Evolutionary conservation across 2,797 vertebrate genomes (phyloP).

Genomic region (Crossoptilon crossoptilon): DNA sequence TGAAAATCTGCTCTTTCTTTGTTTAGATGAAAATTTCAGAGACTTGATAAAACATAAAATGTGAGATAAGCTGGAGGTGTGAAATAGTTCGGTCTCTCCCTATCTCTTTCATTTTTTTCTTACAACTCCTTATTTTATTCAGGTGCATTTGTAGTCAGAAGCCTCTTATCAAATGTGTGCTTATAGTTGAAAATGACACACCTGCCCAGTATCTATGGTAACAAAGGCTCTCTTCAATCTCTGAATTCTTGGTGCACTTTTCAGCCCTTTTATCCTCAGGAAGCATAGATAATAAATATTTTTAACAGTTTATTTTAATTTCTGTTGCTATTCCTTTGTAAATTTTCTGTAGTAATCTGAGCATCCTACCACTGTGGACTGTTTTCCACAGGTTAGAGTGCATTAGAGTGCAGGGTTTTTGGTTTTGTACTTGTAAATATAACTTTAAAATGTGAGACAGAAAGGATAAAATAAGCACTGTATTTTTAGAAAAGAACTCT

Average conservation of each 20-base stretch:
- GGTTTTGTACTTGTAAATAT: background rate
- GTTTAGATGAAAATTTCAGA: constrained; percentile 71
- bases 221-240: constrained; percentile 79
- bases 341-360: background rate
- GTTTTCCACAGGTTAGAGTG: background rate
- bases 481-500: background rate
- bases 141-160: constrained; percentile 75
- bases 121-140: constrained; percentile 68
- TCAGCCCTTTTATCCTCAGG: constrained; percentile 60
- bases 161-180: constrained; percentile 75
- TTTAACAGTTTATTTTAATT: constrained; percentile 49
- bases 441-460: background rate
- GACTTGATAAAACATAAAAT: constrained; percentile 57
- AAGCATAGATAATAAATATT: constrained; percentile 22
- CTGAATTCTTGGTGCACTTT: constrained; percentile 72
- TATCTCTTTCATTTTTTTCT: constrained; percentile 19
- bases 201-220: constrained; percentile 83
- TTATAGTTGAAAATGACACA: constrained; percentile 78
- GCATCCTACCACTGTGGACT: background rate
- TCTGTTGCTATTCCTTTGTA: background rate
- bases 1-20: constrained; percentile 66
- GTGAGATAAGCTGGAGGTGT: constrained; percentile 46
- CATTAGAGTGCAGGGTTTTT: background rate
- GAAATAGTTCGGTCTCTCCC: constrained; percentile 39
- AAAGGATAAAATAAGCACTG: background rate